A percentile compares a stretch with the other conserved stretches of the same genome.
These are phyloP conservation scores for Athalia circularis DNA, from an alignment of 2,888 invertebrate genomes.

Conservation along the genomic window DNA sequence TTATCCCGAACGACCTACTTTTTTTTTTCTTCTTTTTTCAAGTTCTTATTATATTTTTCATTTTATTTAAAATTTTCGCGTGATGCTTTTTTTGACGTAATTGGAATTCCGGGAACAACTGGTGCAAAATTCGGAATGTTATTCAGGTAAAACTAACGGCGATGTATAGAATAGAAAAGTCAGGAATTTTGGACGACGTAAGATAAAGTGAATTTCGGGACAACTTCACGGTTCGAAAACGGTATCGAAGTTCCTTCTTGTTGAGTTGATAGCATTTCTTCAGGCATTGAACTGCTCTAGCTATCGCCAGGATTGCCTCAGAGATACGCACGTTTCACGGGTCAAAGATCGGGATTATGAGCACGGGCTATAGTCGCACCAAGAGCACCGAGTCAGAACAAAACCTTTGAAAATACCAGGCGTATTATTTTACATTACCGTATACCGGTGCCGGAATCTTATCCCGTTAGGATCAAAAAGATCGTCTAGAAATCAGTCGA, in stretches of 20 bases:
- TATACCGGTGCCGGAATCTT: no score
- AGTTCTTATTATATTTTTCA: no score
- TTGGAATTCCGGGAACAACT: neutral
- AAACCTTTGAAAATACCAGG: neutral
- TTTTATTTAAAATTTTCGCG: neutral
- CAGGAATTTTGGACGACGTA: no score
- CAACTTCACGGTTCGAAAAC: neutral
- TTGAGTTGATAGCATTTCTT: conserved; percentile 18
- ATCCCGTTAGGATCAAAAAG: no score
- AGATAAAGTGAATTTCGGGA: neutral
- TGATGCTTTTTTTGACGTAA: neutral
- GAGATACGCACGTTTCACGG: conserved; percentile 37
- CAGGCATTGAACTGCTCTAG: conserved; percentile 24
- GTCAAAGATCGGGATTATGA: conserved; percentile 12
- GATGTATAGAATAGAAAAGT: neutral
- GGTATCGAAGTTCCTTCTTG: conserved; percentile 30
- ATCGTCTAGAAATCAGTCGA: no score
- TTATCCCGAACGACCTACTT: conserved; percentile 15
- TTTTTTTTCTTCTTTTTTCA: neutral
- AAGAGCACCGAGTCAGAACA: conserved; percentile 30
- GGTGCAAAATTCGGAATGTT: no score
- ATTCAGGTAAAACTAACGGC: no score
- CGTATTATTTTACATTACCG: no score
- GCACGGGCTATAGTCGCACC: conserved; percentile 1
- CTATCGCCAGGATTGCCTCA: conserved; percentile 26